phyloP scores from a whole-genome alignment of 2,888 invertebrate species.

The Calliphora vomitoria region DNA sequence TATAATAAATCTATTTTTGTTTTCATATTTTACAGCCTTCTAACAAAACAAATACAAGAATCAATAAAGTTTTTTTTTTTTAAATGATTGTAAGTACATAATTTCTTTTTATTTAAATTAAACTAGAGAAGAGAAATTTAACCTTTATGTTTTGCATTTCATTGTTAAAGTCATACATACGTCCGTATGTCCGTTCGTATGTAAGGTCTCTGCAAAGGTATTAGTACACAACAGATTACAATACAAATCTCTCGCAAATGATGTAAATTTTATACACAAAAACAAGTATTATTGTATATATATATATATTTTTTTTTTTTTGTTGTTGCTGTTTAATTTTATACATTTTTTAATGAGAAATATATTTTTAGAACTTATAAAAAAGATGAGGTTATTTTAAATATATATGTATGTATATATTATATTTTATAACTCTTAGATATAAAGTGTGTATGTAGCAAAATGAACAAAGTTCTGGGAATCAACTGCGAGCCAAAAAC shows the following conservation, averaged over 20 bases:
- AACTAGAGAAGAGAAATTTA: constrained; percentile 35
- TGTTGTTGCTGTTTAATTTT: constrained; percentile 44
- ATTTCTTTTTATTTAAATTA: constrained; percentile 47
- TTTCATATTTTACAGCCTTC: too few relatives aligned
- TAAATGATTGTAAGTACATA: constrained; percentile 22
- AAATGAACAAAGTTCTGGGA: constrained; percentile 48
- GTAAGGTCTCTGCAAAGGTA: not conserved
- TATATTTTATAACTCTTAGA: constrained; percentile 45
- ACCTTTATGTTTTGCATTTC: constrained; percentile 17
- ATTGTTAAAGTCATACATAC: constrained; percentile 22
- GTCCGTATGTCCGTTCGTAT: not conserved
- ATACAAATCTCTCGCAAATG: constrained; percentile 21
- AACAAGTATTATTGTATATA: constrained; percentile 17
- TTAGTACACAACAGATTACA: not conserved
- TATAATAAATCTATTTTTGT: too few relatives aligned
- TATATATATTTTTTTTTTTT: too few relatives aligned
- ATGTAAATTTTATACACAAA: constrained; percentile 43
- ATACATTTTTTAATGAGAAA: constrained; percentile 55
- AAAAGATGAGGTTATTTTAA: constrained; percentile 54
- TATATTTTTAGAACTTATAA: constrained; percentile 53
- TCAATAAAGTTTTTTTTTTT: not conserved
- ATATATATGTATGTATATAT: constrained; percentile 33
- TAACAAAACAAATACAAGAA: not conserved
- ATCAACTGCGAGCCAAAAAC: constrained; percentile 34
- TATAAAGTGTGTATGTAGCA: constrained; percentile 26